phyloP scores from a whole-genome alignment of 2,113 vertebrate genomes.

The Burhinus oedicnemus region DNA sequence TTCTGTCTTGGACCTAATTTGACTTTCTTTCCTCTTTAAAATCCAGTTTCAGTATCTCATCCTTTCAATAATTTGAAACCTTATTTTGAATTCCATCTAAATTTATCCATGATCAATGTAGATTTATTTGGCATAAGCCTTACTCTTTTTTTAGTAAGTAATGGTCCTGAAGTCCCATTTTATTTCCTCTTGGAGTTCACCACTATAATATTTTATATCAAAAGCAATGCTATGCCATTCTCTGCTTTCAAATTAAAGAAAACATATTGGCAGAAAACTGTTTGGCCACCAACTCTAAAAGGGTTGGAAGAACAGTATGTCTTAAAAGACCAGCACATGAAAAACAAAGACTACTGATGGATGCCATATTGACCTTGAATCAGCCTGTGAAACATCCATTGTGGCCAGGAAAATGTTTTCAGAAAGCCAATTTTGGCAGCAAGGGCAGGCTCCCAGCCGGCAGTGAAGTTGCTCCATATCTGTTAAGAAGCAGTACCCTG shows the following conservation, averaged over 20 bases:
- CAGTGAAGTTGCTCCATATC: not conserved
- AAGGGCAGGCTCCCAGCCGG: not conserved
- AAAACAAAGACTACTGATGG: not conserved
- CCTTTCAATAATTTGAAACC: not conserved
- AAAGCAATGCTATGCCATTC: not conserved
- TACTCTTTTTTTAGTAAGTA: not conserved
- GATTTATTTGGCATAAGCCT: not conserved
- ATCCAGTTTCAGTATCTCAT: not conserved
- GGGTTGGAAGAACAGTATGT: not conserved
- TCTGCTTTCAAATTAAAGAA: conserved; percentile 4
- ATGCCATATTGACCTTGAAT: conserved; percentile 9
- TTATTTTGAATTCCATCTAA: not conserved
- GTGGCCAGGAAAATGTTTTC: conserved; percentile 1
- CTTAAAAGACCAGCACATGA: not conserved
- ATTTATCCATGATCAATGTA: not conserved
- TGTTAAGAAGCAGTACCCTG: not conserved
- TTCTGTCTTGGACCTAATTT: not conserved
- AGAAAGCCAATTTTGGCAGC: conserved; percentile 6
- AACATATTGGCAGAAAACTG: not conserved
- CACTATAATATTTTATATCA: not conserved
- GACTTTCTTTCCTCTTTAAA: not conserved
- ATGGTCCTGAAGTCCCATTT: not conserved
- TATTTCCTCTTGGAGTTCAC: not conserved
- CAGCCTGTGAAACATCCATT: not conserved
- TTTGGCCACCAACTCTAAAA: not conserved